Evolutionary conservation across 2,113 vertebrate species (phyloP).

Genomic region (Kryptolebias marmoratus): DNA sequence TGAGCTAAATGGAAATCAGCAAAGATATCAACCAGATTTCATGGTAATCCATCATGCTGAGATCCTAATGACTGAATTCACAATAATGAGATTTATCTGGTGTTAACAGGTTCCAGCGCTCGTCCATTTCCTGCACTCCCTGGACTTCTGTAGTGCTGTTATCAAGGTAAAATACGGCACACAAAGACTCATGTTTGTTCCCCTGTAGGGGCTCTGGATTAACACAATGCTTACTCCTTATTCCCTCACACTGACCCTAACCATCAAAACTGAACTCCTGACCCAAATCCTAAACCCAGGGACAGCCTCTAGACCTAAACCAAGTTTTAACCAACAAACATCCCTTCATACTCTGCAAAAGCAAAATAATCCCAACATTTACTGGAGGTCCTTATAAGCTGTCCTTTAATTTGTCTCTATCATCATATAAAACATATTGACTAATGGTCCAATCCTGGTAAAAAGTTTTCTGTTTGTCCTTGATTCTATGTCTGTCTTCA

Average conservation of each 20-base stretch:
- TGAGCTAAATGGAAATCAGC: no score
- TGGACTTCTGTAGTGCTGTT: constrained; percentile 94
- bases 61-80: background rate
- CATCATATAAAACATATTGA: background rate
- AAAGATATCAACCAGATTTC: no score
- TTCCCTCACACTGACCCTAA: background rate
- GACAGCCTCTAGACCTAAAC: no score
- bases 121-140: constrained; percentile 93
- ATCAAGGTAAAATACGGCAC: constrained; percentile 83
- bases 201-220: background rate
- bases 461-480: background rate
- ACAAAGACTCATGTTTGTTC: background rate
- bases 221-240: background rate
- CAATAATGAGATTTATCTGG: background rate
- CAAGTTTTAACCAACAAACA: no score
- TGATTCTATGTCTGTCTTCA: background rate
- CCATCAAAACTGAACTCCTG: background rate
- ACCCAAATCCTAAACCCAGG: background rate
- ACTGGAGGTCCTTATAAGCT: no score
- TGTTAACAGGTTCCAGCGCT: constrained; percentile 84
- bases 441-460: background rate
- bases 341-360: no score
- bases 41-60: no score
- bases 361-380: no score
- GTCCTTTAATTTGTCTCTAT: background rate